Evolutionary conservation across 2,888 invertebrate species (phyloP), one percentile per base, ranked within the genome.

Genomic region (Shargacucullia verbasci): DNA sequence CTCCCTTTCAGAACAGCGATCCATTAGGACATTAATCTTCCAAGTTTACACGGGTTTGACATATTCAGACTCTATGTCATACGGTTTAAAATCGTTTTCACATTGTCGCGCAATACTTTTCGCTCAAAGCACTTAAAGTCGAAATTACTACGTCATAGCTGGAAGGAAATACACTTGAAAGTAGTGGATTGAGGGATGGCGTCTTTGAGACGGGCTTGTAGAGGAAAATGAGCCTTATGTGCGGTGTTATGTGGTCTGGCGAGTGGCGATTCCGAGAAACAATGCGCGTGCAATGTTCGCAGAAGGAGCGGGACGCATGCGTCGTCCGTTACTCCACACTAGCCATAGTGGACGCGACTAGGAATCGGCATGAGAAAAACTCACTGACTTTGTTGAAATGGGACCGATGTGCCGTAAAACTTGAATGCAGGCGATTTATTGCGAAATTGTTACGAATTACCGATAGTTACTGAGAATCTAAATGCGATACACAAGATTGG

Each of bases 291-390:
- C 85, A 82, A 82, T 81, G 79, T 92, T 92, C 92, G 88, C 83
- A 86, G 91, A 93, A 92, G 84, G 90, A 91, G 89, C 91, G 90
- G 91, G 86, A 82, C 79, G 83, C 79, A 78, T 73, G 75, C 79
- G 77, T 62, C 76, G 80, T 76, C 92, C 92, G 92, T 92, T 92
- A 92, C 80, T 83, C 79, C 80, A 81, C 81, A 74, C 79, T 78
- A 74, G 73, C 82, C 79, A 82, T 84, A 82, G 87, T 86, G 85
- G 86, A 85, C 84, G 72, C 81, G 80, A 88, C 91, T 92, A 89
- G 91, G 90, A 89, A 90, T 89, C 84, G 84, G 79, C 83, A 82
- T 82, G 84, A 88, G 88, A 93, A 93, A 93, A 93, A 92, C 90
- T 87, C 79, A 84, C 85, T 83, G 85, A 88, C 88, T 88, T 87